A percentile compares a stretch with the other conserved stretches of the same genome.
These are phyloP conservation scores for Cancer borealis DNA, from an alignment of 2,888 invertebrate species.

Conservation along the genomic window DNA sequence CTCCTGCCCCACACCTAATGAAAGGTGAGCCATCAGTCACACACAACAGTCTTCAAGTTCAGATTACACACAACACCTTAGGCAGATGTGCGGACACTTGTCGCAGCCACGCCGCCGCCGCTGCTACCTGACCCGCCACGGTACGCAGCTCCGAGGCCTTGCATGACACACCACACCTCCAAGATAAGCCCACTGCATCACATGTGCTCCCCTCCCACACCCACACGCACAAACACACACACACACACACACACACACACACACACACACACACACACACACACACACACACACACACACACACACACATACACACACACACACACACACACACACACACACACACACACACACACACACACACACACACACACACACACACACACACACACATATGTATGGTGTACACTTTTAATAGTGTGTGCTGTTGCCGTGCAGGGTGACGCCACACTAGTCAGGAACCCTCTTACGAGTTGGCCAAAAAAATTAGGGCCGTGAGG, in stretches of 20 bases:
- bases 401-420: no score
- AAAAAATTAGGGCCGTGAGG: not conserved
- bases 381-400: no score
- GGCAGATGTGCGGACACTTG: not conserved
- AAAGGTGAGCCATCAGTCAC: not conserved
- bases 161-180: not conserved
- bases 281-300: not conserved
- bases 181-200: not conserved
- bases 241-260: not conserved
- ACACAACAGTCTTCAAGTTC: not conserved
- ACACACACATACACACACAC: no score
- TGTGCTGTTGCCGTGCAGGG: not conserved
- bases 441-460: not conserved
- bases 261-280: not conserved
- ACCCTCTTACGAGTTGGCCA: constrained; percentile 9
- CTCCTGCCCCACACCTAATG: not conserved
- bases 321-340: no score
- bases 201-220: not conserved
- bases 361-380: no score
- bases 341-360: no score
- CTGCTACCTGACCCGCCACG: not conserved
- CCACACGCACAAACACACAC: not conserved
- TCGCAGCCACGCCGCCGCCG: not conserved
- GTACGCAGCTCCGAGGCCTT: not conserved
- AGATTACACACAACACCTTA: not conserved